These are phyloP conservation scores for Chiroxiphia lanceolata DNA, from an alignment of 2,797 vertebrate species.

Conservation along the genomic window DNA sequence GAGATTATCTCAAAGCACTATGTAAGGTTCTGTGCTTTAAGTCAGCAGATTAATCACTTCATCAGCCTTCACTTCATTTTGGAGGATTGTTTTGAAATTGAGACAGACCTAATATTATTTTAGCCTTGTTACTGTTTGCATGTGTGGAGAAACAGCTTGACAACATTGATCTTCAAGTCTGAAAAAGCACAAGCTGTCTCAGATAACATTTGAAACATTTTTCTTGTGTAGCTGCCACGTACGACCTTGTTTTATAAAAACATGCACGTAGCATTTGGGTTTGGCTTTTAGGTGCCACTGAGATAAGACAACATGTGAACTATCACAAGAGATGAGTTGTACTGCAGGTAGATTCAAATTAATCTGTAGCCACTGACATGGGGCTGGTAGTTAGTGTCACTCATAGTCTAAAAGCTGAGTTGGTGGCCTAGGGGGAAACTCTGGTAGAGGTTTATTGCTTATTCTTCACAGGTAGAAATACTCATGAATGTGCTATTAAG, in stretches of 20 bases:
- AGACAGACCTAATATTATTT: constrained; percentile 18
- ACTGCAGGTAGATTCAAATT: not conserved
- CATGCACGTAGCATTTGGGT: fast-evolving
- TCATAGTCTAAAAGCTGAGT: not conserved
- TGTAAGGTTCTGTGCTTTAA: not conserved
- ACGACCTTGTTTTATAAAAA: not conserved
- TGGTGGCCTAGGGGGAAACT: not conserved
- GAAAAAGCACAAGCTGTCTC: not conserved
- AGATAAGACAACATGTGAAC: not conserved
- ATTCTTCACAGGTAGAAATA: not conserved
- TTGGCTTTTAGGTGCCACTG: not conserved
- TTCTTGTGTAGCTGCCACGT: not conserved
- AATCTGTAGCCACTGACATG: fast-evolving
- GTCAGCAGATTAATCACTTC: not conserved
- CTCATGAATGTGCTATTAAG: not conserved
- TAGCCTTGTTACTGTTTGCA: constrained; percentile 35
- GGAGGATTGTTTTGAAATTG: constrained; percentile 27
- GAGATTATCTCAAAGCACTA: not conserved
- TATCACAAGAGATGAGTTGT: not conserved
- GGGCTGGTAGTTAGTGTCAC: not conserved
- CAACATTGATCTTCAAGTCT: not conserved
- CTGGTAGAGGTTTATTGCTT: not conserved
- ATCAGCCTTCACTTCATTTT: constrained; percentile 18
- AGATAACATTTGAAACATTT: not conserved
- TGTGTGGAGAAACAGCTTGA: not conserved